Percentiles rank a stretch among this genome's conserved stretches.
Evolutionary conservation across 2,888 invertebrate genomes (phyloP).

Genomic region (Brenthis daphne): DNA sequence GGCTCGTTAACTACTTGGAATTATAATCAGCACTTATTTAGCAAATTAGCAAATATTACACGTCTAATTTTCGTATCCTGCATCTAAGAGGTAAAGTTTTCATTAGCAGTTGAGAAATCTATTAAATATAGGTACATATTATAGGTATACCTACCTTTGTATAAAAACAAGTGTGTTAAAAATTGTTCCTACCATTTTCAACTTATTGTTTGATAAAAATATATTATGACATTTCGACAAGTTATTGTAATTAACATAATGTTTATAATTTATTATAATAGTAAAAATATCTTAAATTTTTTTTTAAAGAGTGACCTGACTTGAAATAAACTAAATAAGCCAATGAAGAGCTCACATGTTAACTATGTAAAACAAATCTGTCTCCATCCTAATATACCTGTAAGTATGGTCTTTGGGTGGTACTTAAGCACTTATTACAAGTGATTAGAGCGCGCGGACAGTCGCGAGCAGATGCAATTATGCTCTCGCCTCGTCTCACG

Average conservation of each 20-base stretch:
- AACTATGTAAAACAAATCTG: slow-evolving; percentile 21
- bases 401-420: slow-evolving; percentile 50
- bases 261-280: no score
- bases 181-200: no score
- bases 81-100: slow-evolving; percentile 12
- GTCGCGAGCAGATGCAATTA: slow-evolving; percentile 60
- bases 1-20: slow-evolving; percentile 18
- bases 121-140: not conserved
- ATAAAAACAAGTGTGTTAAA: no score
- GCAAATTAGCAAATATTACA: slow-evolving; percentile 20
- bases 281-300: no score
- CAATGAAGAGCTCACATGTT: no score
- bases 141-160: not conserved
- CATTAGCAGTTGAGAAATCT: slow-evolving; percentile 6
- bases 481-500: slow-evolving; percentile 43
- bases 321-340: no score
- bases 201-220: no score
- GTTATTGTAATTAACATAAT: no score
- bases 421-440: slow-evolving; percentile 57
- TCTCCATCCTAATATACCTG: slow-evolving; percentile 37
- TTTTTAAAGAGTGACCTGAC: no score
- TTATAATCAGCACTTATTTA: slow-evolving; percentile 22
- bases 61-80: slow-evolving; percentile 15
- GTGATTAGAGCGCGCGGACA: slow-evolving; percentile 53
- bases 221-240: no score